Conservation (phyloP, 2,113 vertebrate species). For the Indri indri region DNA sequence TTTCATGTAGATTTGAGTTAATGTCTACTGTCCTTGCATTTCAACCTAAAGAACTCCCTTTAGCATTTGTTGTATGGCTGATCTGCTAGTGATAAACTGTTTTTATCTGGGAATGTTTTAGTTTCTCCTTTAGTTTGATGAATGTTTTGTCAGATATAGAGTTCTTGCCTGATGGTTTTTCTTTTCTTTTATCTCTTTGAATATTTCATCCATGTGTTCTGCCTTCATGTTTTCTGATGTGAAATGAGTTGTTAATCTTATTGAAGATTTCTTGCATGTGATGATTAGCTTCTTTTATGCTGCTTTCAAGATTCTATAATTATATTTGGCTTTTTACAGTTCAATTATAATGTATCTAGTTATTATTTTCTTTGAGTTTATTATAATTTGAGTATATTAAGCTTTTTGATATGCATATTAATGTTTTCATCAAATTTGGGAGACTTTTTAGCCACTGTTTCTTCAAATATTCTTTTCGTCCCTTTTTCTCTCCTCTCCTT, state of each 20-base stretch:
- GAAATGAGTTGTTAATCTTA: not conserved
- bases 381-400: not conserved
- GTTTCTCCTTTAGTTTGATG: not conserved
- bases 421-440: not conserved
- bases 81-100: not conserved
- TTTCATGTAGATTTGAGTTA: not conserved
- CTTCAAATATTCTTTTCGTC: not conserved
- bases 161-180: not conserved
- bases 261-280: not conserved
- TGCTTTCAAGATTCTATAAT: not conserved
- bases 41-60: not conserved
- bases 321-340: not conserved
- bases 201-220: not conserved
- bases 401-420: not conserved
- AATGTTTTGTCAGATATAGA: not conserved
- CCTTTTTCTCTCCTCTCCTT: not conserved
- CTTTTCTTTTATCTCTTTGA: not conserved
- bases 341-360: not conserved
- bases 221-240: not conserved
- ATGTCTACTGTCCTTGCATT: not conserved
- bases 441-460: not conserved
- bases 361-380: not conserved
- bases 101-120: not conserved
- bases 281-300: not conserved
- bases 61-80: not conserved